phyloP scores from a whole-genome alignment of 2,113 vertebrate genomes.

The Oreochromis tanganicae region DNA sequence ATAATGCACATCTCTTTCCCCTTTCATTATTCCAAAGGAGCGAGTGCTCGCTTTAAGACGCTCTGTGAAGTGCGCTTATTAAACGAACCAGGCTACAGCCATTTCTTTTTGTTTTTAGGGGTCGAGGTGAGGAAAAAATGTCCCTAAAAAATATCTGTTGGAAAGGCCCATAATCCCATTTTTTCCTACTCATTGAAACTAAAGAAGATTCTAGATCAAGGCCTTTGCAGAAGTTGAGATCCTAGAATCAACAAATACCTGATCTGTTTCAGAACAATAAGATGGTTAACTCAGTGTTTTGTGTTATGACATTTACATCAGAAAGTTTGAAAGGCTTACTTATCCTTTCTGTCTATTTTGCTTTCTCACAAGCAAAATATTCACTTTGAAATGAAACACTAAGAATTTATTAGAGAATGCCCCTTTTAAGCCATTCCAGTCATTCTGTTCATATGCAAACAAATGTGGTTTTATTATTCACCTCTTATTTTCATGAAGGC shows the following conservation, averaged over 20 bases:
- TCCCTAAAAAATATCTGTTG: not conserved
- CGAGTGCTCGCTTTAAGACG: slow-evolving; percentile 26
- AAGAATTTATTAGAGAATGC: not conserved
- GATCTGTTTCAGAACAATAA: not conserved
- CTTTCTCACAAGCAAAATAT: not conserved
- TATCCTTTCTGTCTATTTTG: not conserved
- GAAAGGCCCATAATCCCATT: not conserved
- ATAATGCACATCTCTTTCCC: slow-evolving; percentile 72
- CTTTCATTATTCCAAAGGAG: slow-evolving; percentile 50
- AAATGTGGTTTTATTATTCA: not conserved
- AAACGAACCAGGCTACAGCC: slow-evolving; percentile 26
- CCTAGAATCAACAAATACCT: not conserved
- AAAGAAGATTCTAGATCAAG: not conserved
- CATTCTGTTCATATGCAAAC: not conserved
- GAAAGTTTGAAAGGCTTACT: not conserved
- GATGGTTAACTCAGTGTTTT: not conserved
- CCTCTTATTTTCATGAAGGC: not conserved
- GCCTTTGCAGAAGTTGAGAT: not conserved
- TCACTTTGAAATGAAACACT: not conserved
- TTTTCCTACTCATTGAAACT: not conserved
- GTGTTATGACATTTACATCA: slow-evolving; percentile 4
- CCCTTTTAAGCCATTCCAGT: not conserved
- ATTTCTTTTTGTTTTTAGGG: not conserved
- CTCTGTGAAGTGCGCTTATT: slow-evolving; percentile 59
- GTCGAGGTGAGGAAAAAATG: not conserved